Evolutionary conservation across 2,797 vertebrate species (phyloP).

Genomic region (Cossypha dichroa): DNA sequence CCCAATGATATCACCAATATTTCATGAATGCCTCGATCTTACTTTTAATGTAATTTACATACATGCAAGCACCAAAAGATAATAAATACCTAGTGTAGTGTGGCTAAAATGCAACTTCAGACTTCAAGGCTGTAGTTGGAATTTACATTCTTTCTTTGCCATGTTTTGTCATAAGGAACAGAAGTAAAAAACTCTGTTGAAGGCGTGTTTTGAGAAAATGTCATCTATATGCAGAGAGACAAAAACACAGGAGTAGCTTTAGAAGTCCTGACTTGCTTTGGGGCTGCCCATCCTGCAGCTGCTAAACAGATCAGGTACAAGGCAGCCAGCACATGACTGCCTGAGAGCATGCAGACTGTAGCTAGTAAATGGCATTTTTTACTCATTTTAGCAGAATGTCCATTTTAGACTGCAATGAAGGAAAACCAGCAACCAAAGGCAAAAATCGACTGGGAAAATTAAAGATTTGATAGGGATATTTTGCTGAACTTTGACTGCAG

Average conservation of each 20-base stretch:
- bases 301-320: background rate
- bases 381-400: background rate
- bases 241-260: background rate
- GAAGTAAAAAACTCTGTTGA: background rate
- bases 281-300: background rate
- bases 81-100: background rate
- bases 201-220: background rate
- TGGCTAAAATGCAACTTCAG: background rate
- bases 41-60: conserved; percentile 34
- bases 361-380: background rate
- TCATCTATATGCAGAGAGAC: background rate
- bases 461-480: background rate
- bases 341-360: background rate
- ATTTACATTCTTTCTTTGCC: background rate
- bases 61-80: background rate
- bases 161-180: background rate
- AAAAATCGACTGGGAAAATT: background rate
- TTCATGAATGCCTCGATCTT: conserved; percentile 10
- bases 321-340: background rate
- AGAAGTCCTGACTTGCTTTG: background rate
- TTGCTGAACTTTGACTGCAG: background rate
- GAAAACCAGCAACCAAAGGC: background rate
- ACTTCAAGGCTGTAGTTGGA: background rate
- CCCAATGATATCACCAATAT: background rate
- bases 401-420: background rate